Base-by-base conservation (phyloP, 1,140 invertebrate genomes). In the Phymorhynchus buccinoides region DNA sequence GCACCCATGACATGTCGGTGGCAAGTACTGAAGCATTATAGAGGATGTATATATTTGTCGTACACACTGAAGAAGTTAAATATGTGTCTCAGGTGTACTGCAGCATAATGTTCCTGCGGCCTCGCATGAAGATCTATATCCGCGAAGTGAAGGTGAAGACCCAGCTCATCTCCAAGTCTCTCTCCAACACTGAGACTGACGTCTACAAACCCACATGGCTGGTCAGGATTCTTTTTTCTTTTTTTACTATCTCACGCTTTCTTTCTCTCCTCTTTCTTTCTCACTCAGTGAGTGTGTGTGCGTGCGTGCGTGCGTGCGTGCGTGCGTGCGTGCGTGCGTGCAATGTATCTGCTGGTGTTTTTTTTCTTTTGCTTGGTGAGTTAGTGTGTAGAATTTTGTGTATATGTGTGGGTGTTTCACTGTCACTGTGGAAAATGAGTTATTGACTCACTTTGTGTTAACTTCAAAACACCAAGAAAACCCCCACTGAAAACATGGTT, bases 111-210 rank as follows among this genome's bases (percentile, higher is more conserved):
- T 93, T 89, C 73, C 81, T 91, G 73, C 89, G 91, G 73, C 92
- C 92, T 30, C 86, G 90, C 41, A 92, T 93, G 92, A 93, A 92
- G 83, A 93, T 93, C 78, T 88, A 90, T 32, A 80, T 93, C 37
- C 84, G 90, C 56, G 91, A 89, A 0, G 84, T 87, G 71, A 91
- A 91, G 86, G 91, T 93, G 37, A 88, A 89, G 71, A 91, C 90
- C 14, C 91, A 90, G 85, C 85, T 92, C n/a, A 89, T 93, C 35
- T 87, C 85, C 35, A 92, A 92, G 81, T 87, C 88, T 78, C 86
- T 93, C 14, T 89, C 88, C 62, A 85, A 91, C 37, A 92, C 90
- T 75, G 92, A 92, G 87, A 89, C 71, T 30, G 91, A 92, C 85
- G 80, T 89, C 42, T 93, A 93, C 85, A 91, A 88, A 86, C 92